phyloP scores from a whole-genome alignment of 2,888 invertebrate genomes.

The Mellilla xanthometata region DNA sequence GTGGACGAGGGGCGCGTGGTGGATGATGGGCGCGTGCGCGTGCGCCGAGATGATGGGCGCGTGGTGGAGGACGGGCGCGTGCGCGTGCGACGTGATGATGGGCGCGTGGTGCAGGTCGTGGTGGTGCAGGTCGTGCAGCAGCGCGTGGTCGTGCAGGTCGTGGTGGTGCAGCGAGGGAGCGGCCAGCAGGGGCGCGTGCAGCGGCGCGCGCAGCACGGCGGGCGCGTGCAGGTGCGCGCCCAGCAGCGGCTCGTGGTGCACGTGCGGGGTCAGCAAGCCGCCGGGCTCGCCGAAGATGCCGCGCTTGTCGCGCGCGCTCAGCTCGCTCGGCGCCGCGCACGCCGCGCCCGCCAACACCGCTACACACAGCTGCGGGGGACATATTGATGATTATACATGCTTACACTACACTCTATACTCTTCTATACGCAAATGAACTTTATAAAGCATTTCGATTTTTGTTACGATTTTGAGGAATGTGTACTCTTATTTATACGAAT shows the following conservation, averaged over 20 bases:
- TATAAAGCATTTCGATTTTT: too few relatives aligned
- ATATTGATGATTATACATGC: too few relatives aligned
- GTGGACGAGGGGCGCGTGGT: conserved; percentile 22
- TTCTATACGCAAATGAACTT: too few relatives aligned
- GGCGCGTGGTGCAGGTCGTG: conserved; percentile 19
- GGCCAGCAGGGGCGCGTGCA: conserved; percentile 14
- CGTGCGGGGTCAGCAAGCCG: conserved; percentile 37
- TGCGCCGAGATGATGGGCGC: conserved; percentile 13
- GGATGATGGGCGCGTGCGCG: conserved; percentile 3
- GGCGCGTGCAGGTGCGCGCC: conserved; percentile 21
- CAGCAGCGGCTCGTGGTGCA: conserved; percentile 28
- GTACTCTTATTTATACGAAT: too few relatives aligned
- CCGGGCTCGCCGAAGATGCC: conserved; percentile 53
- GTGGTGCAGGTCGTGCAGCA: conserved; percentile 19
- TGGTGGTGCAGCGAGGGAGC: conserved; percentile 4
- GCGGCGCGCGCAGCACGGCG: conserved; percentile 17
- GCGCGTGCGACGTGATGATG: conserved; percentile 5
- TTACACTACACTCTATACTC: too few relatives aligned
- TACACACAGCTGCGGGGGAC: conserved; percentile 47
- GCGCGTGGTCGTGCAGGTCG: conserved; percentile 20
- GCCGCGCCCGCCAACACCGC: conserved; percentile 45
- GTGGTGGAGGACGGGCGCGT: conserved; percentile 12
- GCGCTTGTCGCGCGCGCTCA: conserved; percentile 44
- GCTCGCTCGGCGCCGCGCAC: conserved; percentile 33
- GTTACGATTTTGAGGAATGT: too few relatives aligned